A percentile compares a stretch with the other conserved stretches of the same genome.
phyloP scores from a whole-genome alignment of 2,797 vertebrate genomes.

The Notamacropus eugenii region DNA sequence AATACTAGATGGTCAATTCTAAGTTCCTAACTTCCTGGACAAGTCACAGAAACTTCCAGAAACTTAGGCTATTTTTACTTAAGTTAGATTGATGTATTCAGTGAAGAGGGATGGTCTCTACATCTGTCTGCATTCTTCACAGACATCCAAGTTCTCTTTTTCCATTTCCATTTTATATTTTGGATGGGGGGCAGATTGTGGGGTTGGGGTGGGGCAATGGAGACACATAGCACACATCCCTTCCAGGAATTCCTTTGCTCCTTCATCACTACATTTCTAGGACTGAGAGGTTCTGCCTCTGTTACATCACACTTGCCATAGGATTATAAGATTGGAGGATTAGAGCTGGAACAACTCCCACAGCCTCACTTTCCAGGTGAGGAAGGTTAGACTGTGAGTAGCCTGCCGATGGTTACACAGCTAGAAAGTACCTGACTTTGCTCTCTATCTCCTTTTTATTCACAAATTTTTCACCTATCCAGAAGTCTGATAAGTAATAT shows the following conservation, averaged over 20 bases:
- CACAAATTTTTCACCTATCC: too few relatives aligned
- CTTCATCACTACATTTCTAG: neutral
- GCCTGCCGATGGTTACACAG: neutral
- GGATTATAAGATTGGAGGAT: neutral
- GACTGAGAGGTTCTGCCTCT: neutral
- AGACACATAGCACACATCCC: neutral
- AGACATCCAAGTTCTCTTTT: neutral
- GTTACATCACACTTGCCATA: neutral
- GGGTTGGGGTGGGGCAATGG: neutral
- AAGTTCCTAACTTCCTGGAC: neutral
- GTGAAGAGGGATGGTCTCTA: neutral
- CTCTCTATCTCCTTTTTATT: too few relatives aligned
- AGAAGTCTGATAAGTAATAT: neutral
- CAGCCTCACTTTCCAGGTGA: neutral
- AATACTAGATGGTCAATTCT: neutral
- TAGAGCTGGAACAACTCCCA: neutral
- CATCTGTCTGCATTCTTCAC: neutral
- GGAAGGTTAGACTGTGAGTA: neutral
- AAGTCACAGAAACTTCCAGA: neutral
- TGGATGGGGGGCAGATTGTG: neutral
- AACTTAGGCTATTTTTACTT: neutral
- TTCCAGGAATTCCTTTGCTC: neutral
- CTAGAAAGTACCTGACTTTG: neutral
- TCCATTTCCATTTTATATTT: neutral
- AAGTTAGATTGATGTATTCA: neutral